These are phyloP conservation scores for Dipodomys stephensi DNA, from an alignment of 2,113 vertebrate genomes.

Conservation along the genomic window DNA sequence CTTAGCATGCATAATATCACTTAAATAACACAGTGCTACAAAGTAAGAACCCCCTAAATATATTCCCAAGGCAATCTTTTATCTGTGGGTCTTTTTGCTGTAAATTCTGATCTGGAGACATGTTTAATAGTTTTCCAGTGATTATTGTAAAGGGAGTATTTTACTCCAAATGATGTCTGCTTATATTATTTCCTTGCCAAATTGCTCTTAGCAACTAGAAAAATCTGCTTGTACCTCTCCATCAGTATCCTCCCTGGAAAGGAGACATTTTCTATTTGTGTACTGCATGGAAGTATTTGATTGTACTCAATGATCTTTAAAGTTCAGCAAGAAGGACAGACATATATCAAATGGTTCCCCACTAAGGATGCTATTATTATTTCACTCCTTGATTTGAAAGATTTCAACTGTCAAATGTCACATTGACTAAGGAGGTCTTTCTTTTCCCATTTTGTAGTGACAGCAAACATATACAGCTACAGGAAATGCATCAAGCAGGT, in stretches of 20 bases:
- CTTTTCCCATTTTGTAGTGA: neutral
- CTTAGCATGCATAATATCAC: conserved; percentile 25
- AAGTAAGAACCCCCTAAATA: conserved; percentile 10
- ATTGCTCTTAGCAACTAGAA: conserved; percentile 60
- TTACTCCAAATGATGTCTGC: conserved; percentile 60
- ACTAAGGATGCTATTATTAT: neutral
- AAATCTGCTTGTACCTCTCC: conserved; percentile 58
- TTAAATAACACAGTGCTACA: conserved; percentile 61
- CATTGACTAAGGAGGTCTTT: conserved; percentile 21
- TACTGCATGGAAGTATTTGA: conserved; percentile 39
- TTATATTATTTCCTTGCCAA: conserved; percentile 61
- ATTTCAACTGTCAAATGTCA: conserved; percentile 3
- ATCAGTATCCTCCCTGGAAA: conserved; percentile 64
- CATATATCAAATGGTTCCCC: neutral
- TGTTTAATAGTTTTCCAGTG: conserved; percentile 73
- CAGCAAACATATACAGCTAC: neutral
- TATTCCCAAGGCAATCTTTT: conserved; percentile 31
- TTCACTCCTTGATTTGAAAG: conserved; percentile 38
- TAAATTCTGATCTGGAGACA: conserved; percentile 73
- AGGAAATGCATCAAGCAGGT: neutral
- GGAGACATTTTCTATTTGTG: conserved; percentile 53
- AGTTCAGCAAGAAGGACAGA: conserved; percentile 64
- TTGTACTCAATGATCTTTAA: conserved; percentile 54
- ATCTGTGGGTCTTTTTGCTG: conserved; percentile 43
- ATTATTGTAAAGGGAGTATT: conserved; percentile 69